These are phyloP conservation scores for Anabas testudineus DNA, from an alignment of 2,797 vertebrate species.

Conservation along the genomic window DNA sequence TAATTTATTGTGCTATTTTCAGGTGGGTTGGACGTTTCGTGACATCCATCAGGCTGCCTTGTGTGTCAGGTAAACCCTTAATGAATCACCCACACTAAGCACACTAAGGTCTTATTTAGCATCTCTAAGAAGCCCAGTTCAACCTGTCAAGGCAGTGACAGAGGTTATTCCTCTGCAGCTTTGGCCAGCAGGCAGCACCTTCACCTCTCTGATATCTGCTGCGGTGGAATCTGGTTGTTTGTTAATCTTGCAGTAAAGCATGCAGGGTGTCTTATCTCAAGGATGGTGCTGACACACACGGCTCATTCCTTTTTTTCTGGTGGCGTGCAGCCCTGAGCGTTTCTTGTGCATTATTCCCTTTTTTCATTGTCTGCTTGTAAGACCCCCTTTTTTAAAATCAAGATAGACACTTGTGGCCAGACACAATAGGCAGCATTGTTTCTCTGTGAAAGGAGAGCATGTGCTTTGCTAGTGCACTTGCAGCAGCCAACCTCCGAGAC, in stretches of 20 bases:
- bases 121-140: constrained; percentile 35
- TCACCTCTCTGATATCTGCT: not conserved
- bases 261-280: not conserved
- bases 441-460: constrained; percentile 85
- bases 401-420: constrained; percentile 81
- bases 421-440: constrained; percentile 89
- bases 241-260: not conserved
- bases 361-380: constrained; percentile 71
- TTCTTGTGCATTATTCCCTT: constrained; percentile 52
- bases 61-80: not conserved
- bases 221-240: not conserved
- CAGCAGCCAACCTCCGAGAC: constrained; percentile 87
- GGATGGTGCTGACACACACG: constrained; percentile 21
- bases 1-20: not conserved
- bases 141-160: constrained; percentile 36
- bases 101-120: constrained; percentile 57
- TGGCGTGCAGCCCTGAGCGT: constrained; percentile 40
- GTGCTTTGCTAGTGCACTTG: constrained; percentile 86
- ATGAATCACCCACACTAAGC: too few relatives aligned
- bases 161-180: constrained; percentile 7
- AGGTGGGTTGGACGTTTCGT: not conserved
- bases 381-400: constrained; percentile 81
- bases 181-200: constrained; percentile 15
- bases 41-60: not conserved
- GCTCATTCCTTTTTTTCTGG: constrained; percentile 37